These are phyloP conservation scores for Takifugu bimaculatus DNA, from an alignment of 2,113 vertebrate species.

Conservation along the genomic window DNA sequence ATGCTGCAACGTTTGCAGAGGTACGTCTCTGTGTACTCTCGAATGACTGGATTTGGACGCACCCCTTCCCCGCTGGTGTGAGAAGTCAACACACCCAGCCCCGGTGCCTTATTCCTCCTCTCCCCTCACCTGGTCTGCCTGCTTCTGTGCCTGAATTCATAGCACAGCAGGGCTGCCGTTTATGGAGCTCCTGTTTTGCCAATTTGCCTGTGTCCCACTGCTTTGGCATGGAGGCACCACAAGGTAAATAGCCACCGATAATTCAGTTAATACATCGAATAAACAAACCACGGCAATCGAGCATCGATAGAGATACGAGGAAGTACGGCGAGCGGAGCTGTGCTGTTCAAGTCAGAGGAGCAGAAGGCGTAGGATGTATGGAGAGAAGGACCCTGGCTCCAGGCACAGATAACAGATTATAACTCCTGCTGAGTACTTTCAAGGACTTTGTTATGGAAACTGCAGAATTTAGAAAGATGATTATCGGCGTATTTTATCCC, in stretches of 20 bases:
- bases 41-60: background rate
- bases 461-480: too few relatives aligned
- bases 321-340: constrained; percentile 1
- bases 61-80: background rate
- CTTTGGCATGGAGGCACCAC: constrained; percentile 43
- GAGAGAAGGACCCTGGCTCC: too few relatives aligned
- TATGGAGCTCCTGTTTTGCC: constrained; percentile 41
- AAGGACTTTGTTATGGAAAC: too few relatives aligned
- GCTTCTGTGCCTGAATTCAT: constrained; percentile 26
- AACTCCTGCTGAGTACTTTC: too few relatives aligned
- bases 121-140: constrained; percentile 14
- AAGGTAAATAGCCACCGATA: constrained; percentile 53
- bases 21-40: constrained; percentile 54
- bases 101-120: background rate
- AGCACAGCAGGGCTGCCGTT: constrained; percentile 45
- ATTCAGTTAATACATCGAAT: constrained; percentile 62
- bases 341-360: constrained; percentile 13
- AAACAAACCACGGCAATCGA: constrained; percentile 49
- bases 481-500: too few relatives aligned
- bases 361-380: background rate
- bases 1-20: constrained; percentile 92
- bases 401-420: too few relatives aligned
- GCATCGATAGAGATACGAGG: constrained; percentile 34
- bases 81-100: constrained; percentile 18
- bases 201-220: constrained; percentile 44